These are phyloP conservation scores for Yasuhikotakia modesta DNA, from an alignment of 2,797 vertebrate genomes.

Conservation along the genomic window DNA sequence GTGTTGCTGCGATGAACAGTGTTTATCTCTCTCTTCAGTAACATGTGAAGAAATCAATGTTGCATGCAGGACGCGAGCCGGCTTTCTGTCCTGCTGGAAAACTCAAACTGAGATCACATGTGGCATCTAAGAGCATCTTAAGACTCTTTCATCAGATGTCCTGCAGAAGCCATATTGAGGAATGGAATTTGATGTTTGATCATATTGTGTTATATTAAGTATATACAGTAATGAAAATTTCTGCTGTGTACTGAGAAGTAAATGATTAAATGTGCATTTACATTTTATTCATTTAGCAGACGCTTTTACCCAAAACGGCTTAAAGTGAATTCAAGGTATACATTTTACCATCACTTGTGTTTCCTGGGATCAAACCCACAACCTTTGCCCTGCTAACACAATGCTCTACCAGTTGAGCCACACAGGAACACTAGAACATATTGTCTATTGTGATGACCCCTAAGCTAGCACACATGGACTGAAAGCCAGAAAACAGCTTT, in stretches of 20 bases:
- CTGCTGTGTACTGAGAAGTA: no score
- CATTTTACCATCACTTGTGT: no score
- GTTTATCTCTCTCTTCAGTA: conserved; percentile 40
- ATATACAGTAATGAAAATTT: neutral
- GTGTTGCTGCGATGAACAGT: conserved; percentile 21
- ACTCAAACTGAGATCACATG: no score
- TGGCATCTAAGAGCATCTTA: no score
- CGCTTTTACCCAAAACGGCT: neutral
- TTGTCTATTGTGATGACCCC: neutral
- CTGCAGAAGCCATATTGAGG: neutral
- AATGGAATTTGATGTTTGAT: neutral
- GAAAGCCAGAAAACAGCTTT: neutral
- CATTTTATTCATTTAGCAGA: no score
- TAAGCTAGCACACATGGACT: neutral
- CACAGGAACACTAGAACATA: no score
- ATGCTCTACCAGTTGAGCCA: no score
- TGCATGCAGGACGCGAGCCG: neutral
- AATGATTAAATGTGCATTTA: no score
- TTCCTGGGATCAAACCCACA: no score
- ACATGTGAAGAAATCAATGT: conserved; percentile 3
- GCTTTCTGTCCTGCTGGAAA: neutral
- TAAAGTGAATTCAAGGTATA: neutral
- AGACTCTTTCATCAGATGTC: no score
- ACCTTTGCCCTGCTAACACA: no score
- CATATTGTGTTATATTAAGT: neutral